These are phyloP conservation scores for Synanthedon formicaeformis DNA, from an alignment of 2,888 invertebrate genomes.

Conservation along the genomic window DNA sequence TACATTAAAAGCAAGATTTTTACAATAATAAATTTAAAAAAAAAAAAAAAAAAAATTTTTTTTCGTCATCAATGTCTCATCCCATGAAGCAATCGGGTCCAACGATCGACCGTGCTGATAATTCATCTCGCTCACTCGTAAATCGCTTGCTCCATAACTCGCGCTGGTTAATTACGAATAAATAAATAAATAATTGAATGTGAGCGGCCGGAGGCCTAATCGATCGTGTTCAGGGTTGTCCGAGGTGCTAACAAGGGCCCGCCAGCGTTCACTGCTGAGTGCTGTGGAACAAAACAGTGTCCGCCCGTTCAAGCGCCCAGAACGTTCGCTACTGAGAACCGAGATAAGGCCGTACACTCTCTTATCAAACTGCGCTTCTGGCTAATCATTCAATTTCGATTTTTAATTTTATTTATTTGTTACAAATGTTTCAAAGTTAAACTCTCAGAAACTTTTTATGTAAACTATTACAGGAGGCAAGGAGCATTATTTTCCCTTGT, in stretches of 20 bases:
- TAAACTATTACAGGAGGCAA: too few species aligned
- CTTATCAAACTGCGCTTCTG: not conserved
- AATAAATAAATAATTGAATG: conserved; percentile 73
- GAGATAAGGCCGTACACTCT: not conserved
- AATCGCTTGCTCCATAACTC: conserved; percentile 61
- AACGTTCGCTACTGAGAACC: not conserved
- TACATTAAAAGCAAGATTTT: too few species aligned
- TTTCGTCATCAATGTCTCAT: not conserved
- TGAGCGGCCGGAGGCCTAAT: conserved; percentile 67
- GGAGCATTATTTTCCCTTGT: too few species aligned
- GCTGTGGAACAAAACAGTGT: conserved; percentile 1
- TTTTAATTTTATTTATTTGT: too few species aligned
- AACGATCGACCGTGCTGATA: conserved; percentile 36
- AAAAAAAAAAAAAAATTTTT: not conserved
- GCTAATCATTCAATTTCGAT: too few species aligned
- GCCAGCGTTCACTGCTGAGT: conserved; percentile 10
- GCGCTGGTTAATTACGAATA: conserved; percentile 68
- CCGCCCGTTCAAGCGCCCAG: conserved; percentile 3
- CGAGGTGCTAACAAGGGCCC: conserved; percentile 64
- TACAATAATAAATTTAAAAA: too few species aligned
- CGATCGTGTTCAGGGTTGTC: conserved; percentile 47
- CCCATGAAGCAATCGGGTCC: conserved; percentile 27
- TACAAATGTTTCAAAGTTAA: too few species aligned
- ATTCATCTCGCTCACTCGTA: conserved; percentile 48
- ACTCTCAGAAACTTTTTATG: too few species aligned